Conservation (phyloP, 2,888 invertebrate species). For the Zaprionus bogoriensis region DNA sequence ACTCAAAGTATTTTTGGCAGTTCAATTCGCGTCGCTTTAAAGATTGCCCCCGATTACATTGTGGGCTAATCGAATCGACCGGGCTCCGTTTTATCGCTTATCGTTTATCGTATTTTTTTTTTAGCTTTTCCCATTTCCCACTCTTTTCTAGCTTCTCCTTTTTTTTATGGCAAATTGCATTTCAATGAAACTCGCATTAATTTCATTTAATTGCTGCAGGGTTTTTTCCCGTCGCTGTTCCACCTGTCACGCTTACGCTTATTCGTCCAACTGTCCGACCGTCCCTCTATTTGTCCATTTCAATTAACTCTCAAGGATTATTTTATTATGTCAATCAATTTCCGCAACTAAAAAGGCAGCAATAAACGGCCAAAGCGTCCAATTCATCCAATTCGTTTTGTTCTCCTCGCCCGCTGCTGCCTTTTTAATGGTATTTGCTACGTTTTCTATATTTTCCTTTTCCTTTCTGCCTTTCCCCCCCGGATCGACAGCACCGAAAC, state of each 20-base stretch:
- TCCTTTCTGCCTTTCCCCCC: conserved; percentile 11
- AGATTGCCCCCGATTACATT: conserved; percentile 14
- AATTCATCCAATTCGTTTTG: conserved; percentile 24
- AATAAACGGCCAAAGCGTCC: conserved; percentile 41
- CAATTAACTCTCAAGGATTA: conserved; percentile 76
- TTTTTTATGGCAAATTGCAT: conserved; percentile 63
- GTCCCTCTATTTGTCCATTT: conserved; percentile 59
- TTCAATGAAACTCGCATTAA: conserved; percentile 74
- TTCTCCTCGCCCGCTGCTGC: conserved; percentile 4
- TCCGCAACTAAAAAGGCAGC: conserved; percentile 67
- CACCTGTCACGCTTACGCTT: conserved; percentile 57
- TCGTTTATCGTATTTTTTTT: conserved; percentile 8
- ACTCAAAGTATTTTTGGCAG: conserved; percentile 10
- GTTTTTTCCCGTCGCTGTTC: conserved; percentile 22
- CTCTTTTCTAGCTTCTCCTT: conserved; percentile 11
- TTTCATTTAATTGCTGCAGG: conserved; percentile 67
- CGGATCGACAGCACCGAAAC: too few species aligned
- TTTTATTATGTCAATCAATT: conserved; percentile 78
- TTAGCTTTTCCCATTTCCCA: neutral
- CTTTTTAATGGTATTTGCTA: conserved; percentile 2
- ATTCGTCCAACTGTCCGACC: conserved; percentile 23
- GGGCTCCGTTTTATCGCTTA: conserved; percentile 47
- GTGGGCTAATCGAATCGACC: conserved; percentile 12
- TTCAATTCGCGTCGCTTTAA: conserved; percentile 54
- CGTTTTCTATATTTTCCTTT: conserved; percentile 6